Base-by-base conservation (phyloP, 2,113 vertebrate species). In the Danionella cerebrum region DNA sequence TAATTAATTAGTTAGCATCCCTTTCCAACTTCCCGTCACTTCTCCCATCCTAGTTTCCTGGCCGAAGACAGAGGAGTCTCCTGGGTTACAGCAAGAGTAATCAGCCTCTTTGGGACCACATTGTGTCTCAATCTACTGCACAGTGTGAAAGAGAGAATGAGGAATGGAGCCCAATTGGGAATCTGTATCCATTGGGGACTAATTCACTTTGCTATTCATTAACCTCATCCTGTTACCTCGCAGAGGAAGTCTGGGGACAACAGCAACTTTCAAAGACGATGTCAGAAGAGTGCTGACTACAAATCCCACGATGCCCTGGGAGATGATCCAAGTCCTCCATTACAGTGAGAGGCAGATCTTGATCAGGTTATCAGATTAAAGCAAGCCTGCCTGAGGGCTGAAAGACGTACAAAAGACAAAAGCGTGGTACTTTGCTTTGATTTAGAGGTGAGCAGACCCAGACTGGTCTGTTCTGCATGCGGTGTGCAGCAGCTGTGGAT, bases 1-100 rank as follows among this genome's bases (percentile, higher is more conserved):
- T 89, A 89, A 92, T 92, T 91, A 92, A 91, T 92, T 91, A 89
- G 85, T 88, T 79, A 77, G 82, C 85, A 78, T 83, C 80, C 69
- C 78, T 79, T 73, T 77, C 52, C 21, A 67, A 66, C 63, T 22
- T 52, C 63, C 47, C 25, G 33, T 48, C 63, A 65, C 63, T 36
- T 22, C 63, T 22, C 22, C 38, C 19, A 29, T 57, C 39, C 57
- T 31, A 16, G 39, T 60, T 60, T 45, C 16, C 39, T 44, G 57
- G 39, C 39, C 13, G 14, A 60, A 39, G 57, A 60, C 39, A 29
- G 57, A 44, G 9, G 14, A 31, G 41, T 29, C 57, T 33, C 57
- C 39, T 45, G 57, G 39, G 57, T 45, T 60, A 60, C 57, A 60
- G 16, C 38, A 29, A 3, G 14, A 18, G 59, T 64, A 64, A 64